Base-by-base conservation (phyloP, 2,888 invertebrate genomes). In the Cheilosia pagana region DNA sequence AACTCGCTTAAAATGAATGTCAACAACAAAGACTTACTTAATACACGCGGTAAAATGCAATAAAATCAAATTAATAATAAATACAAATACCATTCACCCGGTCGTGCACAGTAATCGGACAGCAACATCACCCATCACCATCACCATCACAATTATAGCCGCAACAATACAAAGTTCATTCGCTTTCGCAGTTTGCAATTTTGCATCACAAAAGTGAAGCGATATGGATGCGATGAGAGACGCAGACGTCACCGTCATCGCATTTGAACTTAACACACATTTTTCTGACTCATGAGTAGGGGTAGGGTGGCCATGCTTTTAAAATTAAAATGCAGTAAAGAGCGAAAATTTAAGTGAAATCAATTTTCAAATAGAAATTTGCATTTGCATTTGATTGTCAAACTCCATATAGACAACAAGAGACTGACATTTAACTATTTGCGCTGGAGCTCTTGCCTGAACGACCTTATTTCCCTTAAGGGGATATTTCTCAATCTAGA, bases 231-330 rank as follows among this genome's bases (percentile, higher is more conserved):
- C 45, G 53, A 3, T 19, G 71, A 78, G 57, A 59, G 41, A 57
- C 43, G 60, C 16, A 39, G 19, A 28, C 39, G 39, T 50, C 70
- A 39, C 21, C 39, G 52, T 63, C 53, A 57, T 52, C 76, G 59
- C 74, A 31, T 81, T 81, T 85, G 85, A 81, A 85, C 81, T 85
- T 81, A 81, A 75, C 85, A 85, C 81, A 85, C 81, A 81, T 81
- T 76, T 81, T 55, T 75, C 62, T 85, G 85, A 85, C 60, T 85
- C 85, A 85, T 67, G 65, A 39, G 59, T 75, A 81, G 67, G 81
- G 45, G 59, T 75, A 81, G 67, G 81, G 85, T 74, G 74, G 52
- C 43, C 16, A n/a, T 45, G 16, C 16, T 5, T 16, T 43, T 16
- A 1, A 5, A 43, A 43, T 50, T 31, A 3, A 35, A 7, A 28